Evolutionary conservation across 2,888 invertebrate species (phyloP).

Genomic region (Ischnus inquisitorius): DNA sequence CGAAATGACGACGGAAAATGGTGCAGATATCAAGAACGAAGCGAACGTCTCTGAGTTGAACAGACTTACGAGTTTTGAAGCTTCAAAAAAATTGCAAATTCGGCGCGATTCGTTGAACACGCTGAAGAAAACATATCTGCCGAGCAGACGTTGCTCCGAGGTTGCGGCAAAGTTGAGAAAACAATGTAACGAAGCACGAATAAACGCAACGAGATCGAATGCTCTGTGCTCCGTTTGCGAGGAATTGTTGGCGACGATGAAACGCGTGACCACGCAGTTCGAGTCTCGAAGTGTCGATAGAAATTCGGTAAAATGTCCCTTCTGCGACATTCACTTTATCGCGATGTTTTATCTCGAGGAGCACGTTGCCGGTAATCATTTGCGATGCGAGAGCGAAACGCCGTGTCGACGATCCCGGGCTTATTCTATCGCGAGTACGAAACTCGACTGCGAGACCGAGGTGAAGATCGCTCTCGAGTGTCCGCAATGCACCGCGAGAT

Average conservation of each 20-base stretch:
- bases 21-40: neutral
- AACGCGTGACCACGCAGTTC: slow-evolving; percentile 59
- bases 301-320: slow-evolving; percentile 70
- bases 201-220: neutral
- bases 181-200: neutral
- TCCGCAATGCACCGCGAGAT: slow-evolving; percentile 63
- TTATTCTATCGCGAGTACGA: slow-evolving; percentile 1
- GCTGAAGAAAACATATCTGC: slow-evolving; percentile 18
- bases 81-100: neutral
- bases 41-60: neutral
- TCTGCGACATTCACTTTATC: slow-evolving; percentile 71
- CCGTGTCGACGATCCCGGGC: slow-evolving; percentile 26
- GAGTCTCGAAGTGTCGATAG: slow-evolving; percentile 60
- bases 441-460: slow-evolving; percentile 62
- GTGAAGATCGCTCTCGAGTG: slow-evolving; percentile 64
- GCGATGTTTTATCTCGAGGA: slow-evolving; percentile 69
- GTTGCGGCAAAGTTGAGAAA: neutral
- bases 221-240: slow-evolving; percentile 67
- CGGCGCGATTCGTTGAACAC: neutral
- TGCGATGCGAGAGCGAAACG: slow-evolving; percentile 69
- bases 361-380: slow-evolving; percentile 70
- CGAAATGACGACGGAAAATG: neutral
- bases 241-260: slow-evolving; percentile 65
- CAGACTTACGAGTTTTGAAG: neutral
- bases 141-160: neutral